Evolutionary conservation across 2,888 invertebrate species (phyloP).

Genomic region (Pardosa pseudoannulata): DNA sequence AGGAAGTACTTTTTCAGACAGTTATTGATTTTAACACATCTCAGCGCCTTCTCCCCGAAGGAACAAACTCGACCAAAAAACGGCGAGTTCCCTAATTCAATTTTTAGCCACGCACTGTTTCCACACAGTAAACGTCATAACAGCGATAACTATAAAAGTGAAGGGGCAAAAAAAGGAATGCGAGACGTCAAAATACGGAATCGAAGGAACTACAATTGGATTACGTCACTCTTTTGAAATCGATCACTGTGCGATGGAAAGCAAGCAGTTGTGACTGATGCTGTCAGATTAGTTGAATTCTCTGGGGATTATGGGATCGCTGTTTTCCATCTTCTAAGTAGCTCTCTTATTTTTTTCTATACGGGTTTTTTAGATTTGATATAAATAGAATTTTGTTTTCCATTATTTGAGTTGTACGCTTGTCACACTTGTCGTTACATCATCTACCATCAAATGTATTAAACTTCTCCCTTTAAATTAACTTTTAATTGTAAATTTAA

Average conservation of each 20-base stretch:
- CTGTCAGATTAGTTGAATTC: constrained; percentile 32
- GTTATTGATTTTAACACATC: constrained; percentile 10
- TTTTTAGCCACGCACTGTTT: not conserved
- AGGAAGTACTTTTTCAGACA: not conserved
- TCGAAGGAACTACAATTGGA: constrained; percentile 16
- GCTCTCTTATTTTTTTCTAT: not conserved
- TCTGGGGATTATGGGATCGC: not conserved
- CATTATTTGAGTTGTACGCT: too few species aligned
- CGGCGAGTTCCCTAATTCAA: constrained; percentile 16
- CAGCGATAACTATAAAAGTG: not conserved
- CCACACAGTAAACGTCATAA: not conserved
- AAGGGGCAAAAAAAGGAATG: not conserved
- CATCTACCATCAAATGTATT: too few species aligned
- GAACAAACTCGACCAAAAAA: not conserved
- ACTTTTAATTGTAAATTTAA: too few species aligned
- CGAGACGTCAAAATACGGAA: not conserved
- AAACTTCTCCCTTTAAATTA: too few species aligned
- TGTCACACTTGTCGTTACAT: too few species aligned
- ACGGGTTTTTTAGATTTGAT: not conserved
- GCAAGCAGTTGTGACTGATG: constrained; percentile 13
- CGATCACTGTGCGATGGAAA: constrained; percentile 17
- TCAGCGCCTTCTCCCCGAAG: not conserved
- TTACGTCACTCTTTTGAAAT: constrained; percentile 36
- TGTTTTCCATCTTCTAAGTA: not conserved
- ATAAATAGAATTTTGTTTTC: not conserved